Evolutionary conservation across 2,113 vertebrate species (phyloP), one percentile per base, ranked within the genome.

Genomic region (Haplotaxodon microlepis): DNA sequence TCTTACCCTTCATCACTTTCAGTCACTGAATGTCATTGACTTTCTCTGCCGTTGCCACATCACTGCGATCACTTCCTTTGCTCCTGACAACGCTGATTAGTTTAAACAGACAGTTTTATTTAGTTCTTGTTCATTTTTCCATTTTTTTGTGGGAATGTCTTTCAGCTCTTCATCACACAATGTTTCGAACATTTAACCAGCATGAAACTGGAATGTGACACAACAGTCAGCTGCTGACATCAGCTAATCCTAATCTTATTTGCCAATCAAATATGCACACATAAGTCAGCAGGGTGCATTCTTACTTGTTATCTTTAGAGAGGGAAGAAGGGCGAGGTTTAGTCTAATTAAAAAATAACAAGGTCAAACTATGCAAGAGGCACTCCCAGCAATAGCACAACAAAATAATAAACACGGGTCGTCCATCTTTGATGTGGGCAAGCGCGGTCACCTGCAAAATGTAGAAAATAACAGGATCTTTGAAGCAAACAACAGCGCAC

Each of bases 1-100:
- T 69, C 12, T 42, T 66, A 36, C 34, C 10, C 17, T 36, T 40
- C n/a, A 14, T 40, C 63, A 0, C 63, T 69, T 73, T 45, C 38
- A 71, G 21, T 16, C 66, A 16, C n/a, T 24, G 61, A 66, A 12
- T 38, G n/a, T 24, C 66, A 42, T 0, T 27, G 69, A 73, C 3
- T 73, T 45, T 45, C 40, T 71, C 66, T 71, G 7, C 0, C 0
- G 66, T 24, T 45, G 38, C 69, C 38, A 45, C 13, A 24, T 73
- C 38, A 27, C 69, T 45, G 21, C 4, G 8, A 45, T 73, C 66
- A 1, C 21, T 45, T 73, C 1, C 1, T 73, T 45, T 45, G 38
- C 38, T 73, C 38, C 2, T 17, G 21, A 45, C 13, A 9, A 27
- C 2, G 0, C 0, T 16, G 63, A 42, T 76, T 76, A 29, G 40